These are phyloP conservation scores for Psophia crepitans DNA, from an alignment of 2,113 vertebrate genomes.

Conservation along the genomic window DNA sequence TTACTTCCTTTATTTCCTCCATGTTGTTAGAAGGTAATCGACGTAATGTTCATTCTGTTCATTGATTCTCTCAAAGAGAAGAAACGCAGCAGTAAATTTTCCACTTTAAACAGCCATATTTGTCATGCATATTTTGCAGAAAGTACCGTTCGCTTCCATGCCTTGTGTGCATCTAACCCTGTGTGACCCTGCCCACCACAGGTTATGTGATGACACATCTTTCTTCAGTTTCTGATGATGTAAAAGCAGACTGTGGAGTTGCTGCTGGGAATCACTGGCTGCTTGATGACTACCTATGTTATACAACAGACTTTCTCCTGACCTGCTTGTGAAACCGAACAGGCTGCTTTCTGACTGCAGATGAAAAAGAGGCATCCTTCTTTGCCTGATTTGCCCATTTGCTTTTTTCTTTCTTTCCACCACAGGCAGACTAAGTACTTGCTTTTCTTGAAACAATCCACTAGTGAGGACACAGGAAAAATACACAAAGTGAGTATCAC, in stretches of 20 bases:
- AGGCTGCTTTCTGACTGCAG: neutral
- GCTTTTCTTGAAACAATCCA: neutral
- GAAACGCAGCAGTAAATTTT: neutral
- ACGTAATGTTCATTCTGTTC: neutral
- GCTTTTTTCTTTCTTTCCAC: neutral
- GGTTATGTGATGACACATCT: neutral
- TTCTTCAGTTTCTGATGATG: neutral
- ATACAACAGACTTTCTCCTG: neutral
- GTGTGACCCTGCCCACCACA: neutral
- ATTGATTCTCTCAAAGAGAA: neutral
- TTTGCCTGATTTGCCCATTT: neutral
- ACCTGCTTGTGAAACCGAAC: neutral
- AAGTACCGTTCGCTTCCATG: accelerated
- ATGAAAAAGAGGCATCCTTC: neutral
- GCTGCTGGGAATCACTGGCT: neutral
- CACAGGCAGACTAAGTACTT: neutral
- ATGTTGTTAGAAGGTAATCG: neutral
- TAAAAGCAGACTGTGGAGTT: neutral
- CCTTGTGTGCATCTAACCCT: neutral
- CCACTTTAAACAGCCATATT: neutral
- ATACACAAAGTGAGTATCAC: neutral
- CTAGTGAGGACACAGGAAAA: neutral
- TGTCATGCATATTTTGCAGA: neutral
- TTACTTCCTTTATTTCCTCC: neutral
- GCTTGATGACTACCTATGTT: neutral